Evolutionary conservation across 2,113 vertebrate genomes (phyloP).

Genomic region (Aleadryas rufinucha): DNA sequence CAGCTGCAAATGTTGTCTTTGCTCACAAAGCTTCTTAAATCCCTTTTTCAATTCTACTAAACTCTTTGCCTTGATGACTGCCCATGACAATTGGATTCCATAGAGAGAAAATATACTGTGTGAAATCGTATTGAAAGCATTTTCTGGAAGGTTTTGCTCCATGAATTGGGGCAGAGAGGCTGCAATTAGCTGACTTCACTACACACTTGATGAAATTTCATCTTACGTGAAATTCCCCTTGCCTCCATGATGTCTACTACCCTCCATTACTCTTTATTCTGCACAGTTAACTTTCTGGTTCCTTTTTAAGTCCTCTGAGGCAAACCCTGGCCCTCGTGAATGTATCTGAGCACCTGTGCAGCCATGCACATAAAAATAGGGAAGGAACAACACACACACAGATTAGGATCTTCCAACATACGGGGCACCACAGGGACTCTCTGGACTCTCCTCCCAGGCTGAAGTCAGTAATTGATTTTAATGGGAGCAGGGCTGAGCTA

Average conservation of each 20-base stretch:
- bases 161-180: background rate
- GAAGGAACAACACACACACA: background rate
- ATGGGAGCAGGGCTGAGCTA: slow-evolving; percentile 21
- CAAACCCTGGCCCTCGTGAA: background rate
- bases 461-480: slow-evolving; percentile 49
- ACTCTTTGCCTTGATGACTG: slow-evolving; percentile 36
- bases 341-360: background rate
- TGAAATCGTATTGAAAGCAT: background rate
- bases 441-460: background rate
- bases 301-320: background rate
- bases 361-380: background rate
- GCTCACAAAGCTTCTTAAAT: slow-evolving; percentile 46
- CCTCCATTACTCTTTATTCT: background rate
- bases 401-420: background rate
- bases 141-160: background rate
- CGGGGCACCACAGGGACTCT: background rate
- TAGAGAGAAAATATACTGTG: background rate
- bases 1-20: slow-evolving; percentile 46
- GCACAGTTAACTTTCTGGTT: background rate
- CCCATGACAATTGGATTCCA: slow-evolving; percentile 13
- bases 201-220: background rate
- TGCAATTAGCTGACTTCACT: background rate
- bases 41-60: slow-evolving; percentile 38
- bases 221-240: background rate
- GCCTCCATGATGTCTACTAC: background rate